Percentiles rank a stretch among this genome's conserved stretches.
phyloP scores from a whole-genome alignment of 2,113 vertebrate species.

The Rhadina sibilatrix region DNA sequence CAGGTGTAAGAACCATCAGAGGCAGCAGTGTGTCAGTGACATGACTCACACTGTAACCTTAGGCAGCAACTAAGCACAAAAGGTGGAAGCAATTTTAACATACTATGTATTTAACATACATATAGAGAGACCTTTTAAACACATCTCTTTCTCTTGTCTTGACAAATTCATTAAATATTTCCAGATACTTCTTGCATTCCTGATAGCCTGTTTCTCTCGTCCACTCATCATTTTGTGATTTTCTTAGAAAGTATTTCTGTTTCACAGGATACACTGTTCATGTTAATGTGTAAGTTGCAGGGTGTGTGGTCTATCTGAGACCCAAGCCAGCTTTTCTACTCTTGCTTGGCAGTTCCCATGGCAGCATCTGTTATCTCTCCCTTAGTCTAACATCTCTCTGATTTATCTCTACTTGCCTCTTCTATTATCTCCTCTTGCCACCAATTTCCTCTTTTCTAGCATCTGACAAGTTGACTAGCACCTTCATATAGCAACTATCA shows the following conservation, averaged over 20 bases:
- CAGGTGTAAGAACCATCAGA: neutral
- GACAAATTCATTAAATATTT: neutral
- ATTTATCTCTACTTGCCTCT: constrained; percentile 46
- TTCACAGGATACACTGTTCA: neutral
- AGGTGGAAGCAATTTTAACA: neutral
- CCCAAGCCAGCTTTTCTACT: neutral
- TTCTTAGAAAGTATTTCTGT: neutral
- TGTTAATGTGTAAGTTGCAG: neutral
- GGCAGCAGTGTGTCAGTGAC: neutral
- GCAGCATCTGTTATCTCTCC: constrained; percentile 22
- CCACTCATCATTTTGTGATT: neutral
- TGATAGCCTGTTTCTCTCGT: neutral
- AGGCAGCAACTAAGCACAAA: neutral
- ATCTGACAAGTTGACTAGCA: constrained; percentile 39
- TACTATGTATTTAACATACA: neutral
- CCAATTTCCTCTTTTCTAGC: constrained; percentile 41
- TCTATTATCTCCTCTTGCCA: constrained; percentile 50
- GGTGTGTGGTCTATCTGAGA: neutral
- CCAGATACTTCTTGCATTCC: neutral
- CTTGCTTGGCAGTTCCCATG: constrained; percentile 35
- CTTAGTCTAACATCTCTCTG: neutral
- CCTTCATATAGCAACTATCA: neutral
- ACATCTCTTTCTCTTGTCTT: neutral
- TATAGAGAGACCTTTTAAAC: neutral
- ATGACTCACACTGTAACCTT: neutral